Conservation (phyloP, 2,888 invertebrate genomes). For the Nycteola revayana region DNA sequence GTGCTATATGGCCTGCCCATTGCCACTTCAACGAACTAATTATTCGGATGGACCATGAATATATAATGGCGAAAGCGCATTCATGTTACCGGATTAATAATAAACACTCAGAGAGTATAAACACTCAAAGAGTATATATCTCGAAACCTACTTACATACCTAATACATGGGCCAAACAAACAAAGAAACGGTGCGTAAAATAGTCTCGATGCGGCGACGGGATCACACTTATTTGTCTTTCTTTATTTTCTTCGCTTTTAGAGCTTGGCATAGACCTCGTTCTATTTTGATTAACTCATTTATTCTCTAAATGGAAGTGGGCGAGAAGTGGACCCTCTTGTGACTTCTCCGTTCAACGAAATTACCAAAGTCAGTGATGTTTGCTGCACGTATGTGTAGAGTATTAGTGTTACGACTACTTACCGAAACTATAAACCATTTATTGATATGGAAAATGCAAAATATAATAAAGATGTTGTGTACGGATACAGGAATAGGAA, state of each 20-base stretch:
- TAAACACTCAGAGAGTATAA: too few relatives aligned
- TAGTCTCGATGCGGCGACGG: conserved; percentile 16
- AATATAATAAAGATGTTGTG: too few relatives aligned
- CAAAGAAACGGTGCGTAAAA: conserved; percentile 27
- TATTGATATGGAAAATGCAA: conserved; percentile 11
- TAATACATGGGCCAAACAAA: conserved; percentile 13
- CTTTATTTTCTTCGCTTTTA: conserved; percentile 22
- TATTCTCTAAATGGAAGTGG: conserved; percentile 53
- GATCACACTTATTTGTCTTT: conserved; percentile 27
- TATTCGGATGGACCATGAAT: too few relatives aligned
- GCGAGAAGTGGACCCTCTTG: conserved; percentile 44
- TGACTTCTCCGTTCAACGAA: conserved; percentile 48
- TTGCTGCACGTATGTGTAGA: conserved; percentile 54
- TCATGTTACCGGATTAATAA: too few relatives aligned
- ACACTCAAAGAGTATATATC: too few relatives aligned
- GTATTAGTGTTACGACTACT: conserved; percentile 53
- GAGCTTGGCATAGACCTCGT: conserved; percentile 24
- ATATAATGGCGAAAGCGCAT: too few relatives aligned
- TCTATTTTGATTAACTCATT: conserved; percentile 56
- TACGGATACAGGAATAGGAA: too few relatives aligned
- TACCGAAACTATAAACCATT: conserved; percentile 40
- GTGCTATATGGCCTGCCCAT: too few relatives aligned
- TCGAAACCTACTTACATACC: too few relatives aligned
- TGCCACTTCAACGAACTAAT: too few relatives aligned
- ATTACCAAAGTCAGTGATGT: conserved; percentile 48